Conservation (phyloP, 2,888 invertebrate species). For the Dioctria linearis region DNA sequence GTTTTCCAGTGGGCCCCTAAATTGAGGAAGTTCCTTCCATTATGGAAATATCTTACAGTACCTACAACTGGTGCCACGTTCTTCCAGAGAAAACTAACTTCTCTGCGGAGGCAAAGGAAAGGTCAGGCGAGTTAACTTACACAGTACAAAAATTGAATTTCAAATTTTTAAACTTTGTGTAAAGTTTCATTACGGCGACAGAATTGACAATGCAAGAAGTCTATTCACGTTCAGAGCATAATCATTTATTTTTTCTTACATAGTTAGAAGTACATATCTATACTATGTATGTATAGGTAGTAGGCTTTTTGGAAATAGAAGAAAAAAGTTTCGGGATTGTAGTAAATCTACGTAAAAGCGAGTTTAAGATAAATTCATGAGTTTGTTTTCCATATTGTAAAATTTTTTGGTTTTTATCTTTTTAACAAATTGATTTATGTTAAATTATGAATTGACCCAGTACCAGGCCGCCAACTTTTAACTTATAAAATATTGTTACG, state of each 20-base stretch:
- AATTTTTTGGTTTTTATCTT: no score
- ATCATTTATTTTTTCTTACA: slow-evolving; percentile 31
- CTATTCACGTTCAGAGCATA: slow-evolving; percentile 25
- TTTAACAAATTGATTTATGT: no score
- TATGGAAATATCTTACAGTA: slow-evolving; percentile 22
- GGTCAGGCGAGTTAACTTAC: slow-evolving; percentile 18
- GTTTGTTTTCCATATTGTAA: no score
- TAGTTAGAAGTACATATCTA: neutral
- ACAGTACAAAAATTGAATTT: slow-evolving; percentile 43
- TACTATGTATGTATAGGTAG: no score
- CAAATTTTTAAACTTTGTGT: slow-evolving; percentile 26
- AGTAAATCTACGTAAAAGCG: no score
- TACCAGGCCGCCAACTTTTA: no score
- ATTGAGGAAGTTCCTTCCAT: slow-evolving; percentile 25
- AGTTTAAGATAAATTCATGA: no score
- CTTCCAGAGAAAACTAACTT: slow-evolving; percentile 10
- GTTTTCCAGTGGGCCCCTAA: slow-evolving; percentile 24
- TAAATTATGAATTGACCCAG: no score
- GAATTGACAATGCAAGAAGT: slow-evolving; percentile 29
- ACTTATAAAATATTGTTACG: no score
- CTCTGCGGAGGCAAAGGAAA: slow-evolving; percentile 1
- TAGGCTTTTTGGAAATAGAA: no score
- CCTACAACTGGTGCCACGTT: slow-evolving; percentile 1
- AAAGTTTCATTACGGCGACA: slow-evolving; percentile 33
- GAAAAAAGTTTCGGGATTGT: no score